Evolutionary conservation across 2,888 invertebrate genomes (phyloP).

Genomic region (Thera britannica): DNA sequence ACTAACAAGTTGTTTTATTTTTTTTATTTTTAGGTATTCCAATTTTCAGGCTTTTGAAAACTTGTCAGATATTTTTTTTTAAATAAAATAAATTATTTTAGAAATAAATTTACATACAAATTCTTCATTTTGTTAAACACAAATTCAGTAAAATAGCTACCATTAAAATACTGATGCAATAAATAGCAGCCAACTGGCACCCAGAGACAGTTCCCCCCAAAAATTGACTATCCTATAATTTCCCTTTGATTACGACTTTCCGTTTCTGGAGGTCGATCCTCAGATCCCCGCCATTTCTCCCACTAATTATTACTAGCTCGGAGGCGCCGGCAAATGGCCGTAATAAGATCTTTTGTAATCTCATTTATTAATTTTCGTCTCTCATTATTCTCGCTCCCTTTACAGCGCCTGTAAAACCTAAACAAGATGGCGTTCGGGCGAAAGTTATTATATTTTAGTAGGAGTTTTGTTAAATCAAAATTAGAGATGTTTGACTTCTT

Average conservation of each 20-base stretch:
- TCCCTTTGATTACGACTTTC: constrained; percentile 24
- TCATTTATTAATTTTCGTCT: constrained; percentile 60
- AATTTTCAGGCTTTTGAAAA: too few relatives aligned
- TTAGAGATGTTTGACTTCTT: constrained; percentile 26
- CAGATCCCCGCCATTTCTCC: constrained; percentile 55
- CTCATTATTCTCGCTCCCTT: constrained; percentile 57
- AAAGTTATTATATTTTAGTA: constrained; percentile 54
- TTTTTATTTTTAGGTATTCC: too few relatives aligned
- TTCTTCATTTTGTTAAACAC: too few relatives aligned
- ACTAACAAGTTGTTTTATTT: too few relatives aligned
- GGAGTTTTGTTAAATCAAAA: constrained; percentile 46
- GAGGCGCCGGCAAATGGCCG: constrained; percentile 67
- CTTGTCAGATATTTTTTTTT: too few relatives aligned
- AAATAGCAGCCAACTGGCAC: neutral
- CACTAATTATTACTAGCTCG: constrained; percentile 69
- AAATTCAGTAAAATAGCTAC: too few relatives aligned
- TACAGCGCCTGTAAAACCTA: constrained; percentile 58
- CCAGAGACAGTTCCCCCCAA: constrained; percentile 17
- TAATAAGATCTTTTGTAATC: constrained; percentile 77
- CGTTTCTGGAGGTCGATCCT: constrained; percentile 25
- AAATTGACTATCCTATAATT: constrained; percentile 28
- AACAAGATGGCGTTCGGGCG: constrained; percentile 50
- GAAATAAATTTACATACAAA: too few relatives aligned
- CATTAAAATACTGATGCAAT: neutral
- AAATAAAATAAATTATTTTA: too few relatives aligned